Evolutionary conservation across 1,140 invertebrate genomes (phyloP).

Genomic region (Dinoponera quadriceps): DNA sequence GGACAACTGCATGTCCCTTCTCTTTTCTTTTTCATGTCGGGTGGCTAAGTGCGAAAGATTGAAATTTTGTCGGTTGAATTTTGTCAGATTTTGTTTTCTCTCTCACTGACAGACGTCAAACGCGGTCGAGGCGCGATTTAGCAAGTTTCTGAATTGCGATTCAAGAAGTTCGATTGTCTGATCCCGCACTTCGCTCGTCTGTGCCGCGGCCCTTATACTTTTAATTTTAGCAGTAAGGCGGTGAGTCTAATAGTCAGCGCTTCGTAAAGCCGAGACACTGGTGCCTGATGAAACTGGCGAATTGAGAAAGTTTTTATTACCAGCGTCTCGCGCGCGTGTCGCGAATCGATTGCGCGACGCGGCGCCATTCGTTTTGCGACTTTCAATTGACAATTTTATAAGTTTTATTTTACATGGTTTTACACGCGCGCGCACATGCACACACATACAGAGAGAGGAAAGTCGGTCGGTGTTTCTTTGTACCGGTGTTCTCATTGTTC

Average conservation of each 20-base stretch:
- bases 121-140: background rate
- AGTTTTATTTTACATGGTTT: conserved; percentile 44
- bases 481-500: conserved; percentile 8
- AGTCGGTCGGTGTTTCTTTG: conserved; percentile 28
- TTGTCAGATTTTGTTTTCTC: background rate
- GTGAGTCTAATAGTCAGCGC: conserved; percentile 8
- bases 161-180: background rate
- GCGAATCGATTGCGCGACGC: conserved; percentile 50
- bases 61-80: background rate
- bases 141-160: background rate
- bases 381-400: conserved; percentile 54
- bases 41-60: background rate
- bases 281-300: conserved; percentile 52
- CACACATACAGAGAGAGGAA: background rate
- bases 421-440: background rate
- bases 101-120: conserved; percentile 2
- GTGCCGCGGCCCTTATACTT: conserved; percentile 19
- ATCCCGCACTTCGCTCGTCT: background rate
- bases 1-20: too few species aligned
- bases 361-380: conserved; percentile 27
- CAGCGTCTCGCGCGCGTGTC: conserved; percentile 46
- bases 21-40: too few species aligned
- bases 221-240: conserved; percentile 29
- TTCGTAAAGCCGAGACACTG: conserved; percentile 31
- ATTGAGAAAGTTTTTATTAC: conserved; percentile 60